Evolutionary conservation across 2,113 vertebrate genomes (phyloP).

Genomic region (Nothocercus julius): DNA sequence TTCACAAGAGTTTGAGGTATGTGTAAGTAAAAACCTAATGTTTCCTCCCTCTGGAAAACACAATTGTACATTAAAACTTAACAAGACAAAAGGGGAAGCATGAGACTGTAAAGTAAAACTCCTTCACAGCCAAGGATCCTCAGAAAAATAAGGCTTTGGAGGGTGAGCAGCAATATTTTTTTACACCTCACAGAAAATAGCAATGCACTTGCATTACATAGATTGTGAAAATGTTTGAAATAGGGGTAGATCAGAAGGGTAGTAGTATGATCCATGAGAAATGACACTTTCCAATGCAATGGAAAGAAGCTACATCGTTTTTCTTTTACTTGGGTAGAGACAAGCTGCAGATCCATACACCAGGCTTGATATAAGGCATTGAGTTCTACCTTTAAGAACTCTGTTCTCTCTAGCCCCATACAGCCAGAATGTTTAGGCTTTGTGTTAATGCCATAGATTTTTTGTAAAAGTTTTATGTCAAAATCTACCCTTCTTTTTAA

Average conservation of each 20-base stretch:
- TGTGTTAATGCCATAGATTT: neutral
- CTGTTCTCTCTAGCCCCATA: neutral
- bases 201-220: neutral
- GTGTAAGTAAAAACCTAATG: neutral
- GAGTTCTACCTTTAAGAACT: neutral
- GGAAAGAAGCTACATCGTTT: neutral
- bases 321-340: neutral
- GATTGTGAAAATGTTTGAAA: neutral
- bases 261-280: neutral
- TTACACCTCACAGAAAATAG: neutral
- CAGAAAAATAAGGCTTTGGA: neutral
- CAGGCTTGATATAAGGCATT: neutral
- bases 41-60: neutral
- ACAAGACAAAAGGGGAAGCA: neutral
- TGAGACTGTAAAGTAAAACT: neutral
- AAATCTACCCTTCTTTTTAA: neutral
- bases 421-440: neutral
- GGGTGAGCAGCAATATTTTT: neutral
- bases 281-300: neutral
- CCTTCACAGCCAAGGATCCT: neutral
- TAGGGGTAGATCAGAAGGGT: neutral
- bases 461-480: neutral
- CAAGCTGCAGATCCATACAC: neutral
- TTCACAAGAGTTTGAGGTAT: conserved; percentile 5
- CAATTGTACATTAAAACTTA: neutral